Conservation (phyloP, 2,797 vertebrate species). For the Neosilurus mollespiculum region DNA sequence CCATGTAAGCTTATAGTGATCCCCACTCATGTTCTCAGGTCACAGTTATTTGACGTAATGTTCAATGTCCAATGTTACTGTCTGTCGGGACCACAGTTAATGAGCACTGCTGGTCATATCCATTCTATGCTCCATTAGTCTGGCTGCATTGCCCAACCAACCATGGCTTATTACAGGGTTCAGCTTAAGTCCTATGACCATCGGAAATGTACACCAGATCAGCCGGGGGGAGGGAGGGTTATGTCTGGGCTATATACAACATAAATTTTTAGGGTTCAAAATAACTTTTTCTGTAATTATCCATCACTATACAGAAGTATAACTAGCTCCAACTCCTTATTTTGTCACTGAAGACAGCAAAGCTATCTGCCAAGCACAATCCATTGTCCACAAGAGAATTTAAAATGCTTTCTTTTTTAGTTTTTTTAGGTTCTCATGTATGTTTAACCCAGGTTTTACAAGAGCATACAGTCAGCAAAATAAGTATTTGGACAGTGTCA, state of each 20-base stretch:
- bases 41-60: slow-evolving; percentile 46
- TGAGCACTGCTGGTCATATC: slow-evolving; percentile 55
- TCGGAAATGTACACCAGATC: slow-evolving; percentile 33
- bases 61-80: slow-evolving; percentile 37
- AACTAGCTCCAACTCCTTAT: slow-evolving; percentile 1
- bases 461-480: slow-evolving; percentile 6
- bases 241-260: slow-evolving; percentile 25
- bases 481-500: too few relatives aligned
- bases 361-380: slow-evolving; percentile 7
- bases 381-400: slow-evolving; percentile 38
- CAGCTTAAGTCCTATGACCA: slow-evolving; percentile 31
- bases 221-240: too few relatives aligned
- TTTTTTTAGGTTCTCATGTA: background rate
- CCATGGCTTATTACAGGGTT: slow-evolving; percentile 47
- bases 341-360: background rate
- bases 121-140: slow-evolving; percentile 56
- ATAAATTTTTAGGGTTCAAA: slow-evolving; percentile 36
- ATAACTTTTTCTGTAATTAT: slow-evolving; percentile 19
- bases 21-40: slow-evolving; percentile 35
- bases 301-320: slow-evolving; percentile 6
- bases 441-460: slow-evolving; percentile 39
- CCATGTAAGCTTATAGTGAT: slow-evolving; percentile 42
- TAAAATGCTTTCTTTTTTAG: slow-evolving; percentile 13
- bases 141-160: slow-evolving; percentile 41
- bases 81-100: slow-evolving; percentile 47